phyloP scores from a whole-genome alignment of 2,113 vertebrate genomes.

The Anguilla japonica region DNA sequence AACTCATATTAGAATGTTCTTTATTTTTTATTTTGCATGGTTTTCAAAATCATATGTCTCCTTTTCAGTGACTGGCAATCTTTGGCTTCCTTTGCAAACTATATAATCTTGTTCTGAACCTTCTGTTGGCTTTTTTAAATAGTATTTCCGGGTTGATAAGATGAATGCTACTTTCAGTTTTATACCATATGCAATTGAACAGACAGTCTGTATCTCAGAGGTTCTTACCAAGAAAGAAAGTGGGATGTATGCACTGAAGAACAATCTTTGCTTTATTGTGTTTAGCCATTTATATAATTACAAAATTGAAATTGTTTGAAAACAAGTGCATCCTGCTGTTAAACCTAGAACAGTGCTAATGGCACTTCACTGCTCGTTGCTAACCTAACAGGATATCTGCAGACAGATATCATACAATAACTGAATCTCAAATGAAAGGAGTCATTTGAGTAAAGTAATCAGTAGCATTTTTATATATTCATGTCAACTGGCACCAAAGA shows the following conservation, averaged over 20 bases:
- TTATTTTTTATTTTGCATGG: too few species aligned
- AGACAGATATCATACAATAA: background rate
- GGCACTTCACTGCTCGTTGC: background rate
- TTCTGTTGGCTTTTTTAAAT: too few species aligned
- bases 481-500: background rate
- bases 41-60: too few species aligned
- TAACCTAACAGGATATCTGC: background rate
- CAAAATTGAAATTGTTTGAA: background rate
- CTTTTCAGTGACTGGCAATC: too few species aligned
- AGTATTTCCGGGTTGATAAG: too few species aligned
- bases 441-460: background rate
- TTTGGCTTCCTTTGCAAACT: too few species aligned
- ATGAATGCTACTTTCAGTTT: too few species aligned
- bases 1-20: too few species aligned
- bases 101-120: too few species aligned
- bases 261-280: background rate
- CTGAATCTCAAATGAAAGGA: background rate
- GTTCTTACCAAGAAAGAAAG: too few species aligned
- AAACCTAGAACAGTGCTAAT: background rate
- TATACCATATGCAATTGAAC: too few species aligned
- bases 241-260: background rate
- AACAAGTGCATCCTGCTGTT: background rate
- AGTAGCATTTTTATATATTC: background rate
- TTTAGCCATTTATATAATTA: background rate
- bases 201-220: too few species aligned